phyloP scores from a whole-genome alignment of 2,888 invertebrate genomes.

The Agrypnus murinus region DNA sequence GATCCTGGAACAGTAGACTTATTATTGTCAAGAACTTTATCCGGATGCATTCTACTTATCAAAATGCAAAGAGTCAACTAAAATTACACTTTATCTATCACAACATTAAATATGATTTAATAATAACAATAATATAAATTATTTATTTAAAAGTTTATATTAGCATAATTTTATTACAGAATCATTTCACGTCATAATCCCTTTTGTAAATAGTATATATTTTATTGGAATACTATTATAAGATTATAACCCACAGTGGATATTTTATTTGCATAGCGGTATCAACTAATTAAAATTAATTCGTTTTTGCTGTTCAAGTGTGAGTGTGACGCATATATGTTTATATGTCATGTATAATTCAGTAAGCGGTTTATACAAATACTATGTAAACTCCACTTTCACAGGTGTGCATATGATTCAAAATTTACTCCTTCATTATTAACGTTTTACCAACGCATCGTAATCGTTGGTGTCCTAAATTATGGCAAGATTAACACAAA shows the following conservation, averaged over 20 bases:
- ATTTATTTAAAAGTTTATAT: not conserved
- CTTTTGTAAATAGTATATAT: constrained; percentile 17
- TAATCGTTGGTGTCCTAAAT: too few relatives aligned
- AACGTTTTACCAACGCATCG: too few relatives aligned
- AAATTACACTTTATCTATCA: not conserved
- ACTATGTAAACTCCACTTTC: not conserved
- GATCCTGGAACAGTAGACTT: constrained; percentile 48
- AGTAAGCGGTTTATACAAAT: constrained; percentile 9
- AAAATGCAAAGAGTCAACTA: not conserved
- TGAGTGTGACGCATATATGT: not conserved
- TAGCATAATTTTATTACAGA: constrained; percentile 26
- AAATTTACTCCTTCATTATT: too few relatives aligned
- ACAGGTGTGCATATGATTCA: not conserved
- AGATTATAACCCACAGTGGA: not conserved
- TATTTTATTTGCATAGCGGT: constrained; percentile 18
- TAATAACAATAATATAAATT: too few relatives aligned
- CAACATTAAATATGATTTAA: constrained; percentile 5
- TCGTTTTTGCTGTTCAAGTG: constrained; percentile 3
- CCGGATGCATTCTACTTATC: not conserved
- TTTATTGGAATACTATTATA: constrained; percentile 6
- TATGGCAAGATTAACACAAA: too few relatives aligned
- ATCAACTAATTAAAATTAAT: constrained; percentile 24
- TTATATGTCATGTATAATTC: not conserved
- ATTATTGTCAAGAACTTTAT: constrained; percentile 4
- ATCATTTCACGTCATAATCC: constrained; percentile 17